These are phyloP conservation scores for Urocyon cinereoargenteus DNA, from an alignment of 2,797 vertebrate species.

Conservation along the genomic window DNA sequence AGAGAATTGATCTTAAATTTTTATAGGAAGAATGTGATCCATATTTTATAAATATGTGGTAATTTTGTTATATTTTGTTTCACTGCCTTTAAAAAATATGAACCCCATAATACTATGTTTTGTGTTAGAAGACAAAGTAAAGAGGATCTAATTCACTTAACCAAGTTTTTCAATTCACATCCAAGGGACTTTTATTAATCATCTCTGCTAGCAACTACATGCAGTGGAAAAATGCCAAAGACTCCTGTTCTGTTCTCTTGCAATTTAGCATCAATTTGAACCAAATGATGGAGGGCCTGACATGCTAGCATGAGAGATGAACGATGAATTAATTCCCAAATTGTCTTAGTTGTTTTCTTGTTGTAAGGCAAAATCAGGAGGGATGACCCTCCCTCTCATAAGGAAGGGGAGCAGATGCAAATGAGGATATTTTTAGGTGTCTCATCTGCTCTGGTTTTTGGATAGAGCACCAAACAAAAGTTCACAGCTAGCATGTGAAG, in stretches of 20 bases:
- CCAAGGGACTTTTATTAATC: background rate
- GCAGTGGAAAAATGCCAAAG: background rate
- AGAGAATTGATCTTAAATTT: constrained; percentile 28
- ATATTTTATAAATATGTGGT: constrained; percentile 10
- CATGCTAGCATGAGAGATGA: background rate
- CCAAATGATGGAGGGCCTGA: background rate
- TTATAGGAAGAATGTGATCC: constrained; percentile 30
- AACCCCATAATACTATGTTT: background rate
- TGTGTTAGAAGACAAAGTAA: background rate
- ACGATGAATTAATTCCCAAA: background rate
- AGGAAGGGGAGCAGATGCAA: background rate
- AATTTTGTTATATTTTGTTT: constrained; percentile 27
- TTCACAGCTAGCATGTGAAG: background rate
- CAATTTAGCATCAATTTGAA: background rate
- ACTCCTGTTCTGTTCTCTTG: background rate
- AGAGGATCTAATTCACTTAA: constrained; percentile 22
- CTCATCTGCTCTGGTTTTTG: constrained; percentile 2
- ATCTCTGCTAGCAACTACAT: background rate
- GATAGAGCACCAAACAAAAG: background rate
- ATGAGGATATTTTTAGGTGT: background rate
- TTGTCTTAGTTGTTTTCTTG: background rate
- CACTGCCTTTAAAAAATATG: constrained; percentile 39
- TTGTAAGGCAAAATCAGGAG: background rate
- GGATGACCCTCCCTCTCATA: background rate
- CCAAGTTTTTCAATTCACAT: background rate